phyloP scores from a whole-genome alignment of 2,113 vertebrate genomes.

The Elephantulus edwardii region DNA sequence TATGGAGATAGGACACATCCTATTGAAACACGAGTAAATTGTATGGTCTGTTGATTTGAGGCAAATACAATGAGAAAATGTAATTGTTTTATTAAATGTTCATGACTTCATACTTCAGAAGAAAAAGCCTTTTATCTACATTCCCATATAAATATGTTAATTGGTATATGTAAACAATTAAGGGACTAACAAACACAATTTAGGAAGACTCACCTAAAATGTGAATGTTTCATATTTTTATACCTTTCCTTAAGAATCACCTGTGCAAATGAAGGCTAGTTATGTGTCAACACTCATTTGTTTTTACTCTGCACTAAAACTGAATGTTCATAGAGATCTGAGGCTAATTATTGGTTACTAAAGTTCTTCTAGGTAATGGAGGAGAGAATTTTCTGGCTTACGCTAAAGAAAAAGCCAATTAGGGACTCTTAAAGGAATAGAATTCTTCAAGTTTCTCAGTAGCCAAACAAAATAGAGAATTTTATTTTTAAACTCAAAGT shows the following conservation, averaged over 20 bases:
- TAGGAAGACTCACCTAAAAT: neutral
- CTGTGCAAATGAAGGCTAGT: too few relatives aligned
- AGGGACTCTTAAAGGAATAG: neutral
- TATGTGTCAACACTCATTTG: neutral
- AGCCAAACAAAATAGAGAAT: conserved; percentile 2
- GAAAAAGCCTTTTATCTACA: neutral
- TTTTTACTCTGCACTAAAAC: neutral
- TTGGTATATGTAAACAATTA: neutral
- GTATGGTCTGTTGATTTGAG: neutral
- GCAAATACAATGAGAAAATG: neutral
- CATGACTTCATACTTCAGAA: neutral
- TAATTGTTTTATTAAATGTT: neutral
- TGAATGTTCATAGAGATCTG: neutral
- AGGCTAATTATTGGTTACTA: neutral
- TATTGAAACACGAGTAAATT: too few relatives aligned
- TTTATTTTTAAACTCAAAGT: conserved; percentile 14
- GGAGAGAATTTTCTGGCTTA: neutral
- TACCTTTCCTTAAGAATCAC: neutral
- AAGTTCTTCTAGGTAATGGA: neutral
- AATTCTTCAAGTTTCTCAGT: neutral
- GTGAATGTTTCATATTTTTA: neutral
- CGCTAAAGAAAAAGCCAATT: neutral
- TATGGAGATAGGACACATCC: too few relatives aligned
- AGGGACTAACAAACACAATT: neutral
- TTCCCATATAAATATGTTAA: neutral